Evolutionary conservation across 2,888 invertebrate genomes (phyloP).

Genomic region (Prosopocoilus inquinatus): DNA sequence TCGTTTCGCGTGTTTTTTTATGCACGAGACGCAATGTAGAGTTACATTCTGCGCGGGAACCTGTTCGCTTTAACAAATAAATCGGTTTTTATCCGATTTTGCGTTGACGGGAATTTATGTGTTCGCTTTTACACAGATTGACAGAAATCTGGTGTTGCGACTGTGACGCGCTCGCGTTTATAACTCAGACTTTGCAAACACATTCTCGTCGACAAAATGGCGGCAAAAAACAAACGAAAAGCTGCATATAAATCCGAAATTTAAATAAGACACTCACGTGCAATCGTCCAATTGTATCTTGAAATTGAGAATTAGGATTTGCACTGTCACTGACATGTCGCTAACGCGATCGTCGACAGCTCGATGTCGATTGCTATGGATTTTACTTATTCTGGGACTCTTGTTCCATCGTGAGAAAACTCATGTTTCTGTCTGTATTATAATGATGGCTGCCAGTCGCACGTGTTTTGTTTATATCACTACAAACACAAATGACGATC

Average conservation of each 20-base stretch:
- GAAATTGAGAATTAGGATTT: conserved; percentile 17
- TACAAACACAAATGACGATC: conserved; percentile 3
- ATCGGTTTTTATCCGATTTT: conserved; percentile 49
- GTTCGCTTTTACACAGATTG: conserved; percentile 40
- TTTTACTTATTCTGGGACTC: conserved; percentile 32
- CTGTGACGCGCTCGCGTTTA: conserved; percentile 43
- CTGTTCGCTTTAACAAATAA: conserved; percentile 42
- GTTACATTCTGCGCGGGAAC: conserved; percentile 35
- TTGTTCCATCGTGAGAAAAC: conserved; percentile 43
- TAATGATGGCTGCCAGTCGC: conserved; percentile 39
- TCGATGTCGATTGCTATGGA: conserved; percentile 27
- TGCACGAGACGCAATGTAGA: conserved; percentile 9
- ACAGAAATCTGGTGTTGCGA: conserved; percentile 46
- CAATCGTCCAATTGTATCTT: conserved; percentile 40
- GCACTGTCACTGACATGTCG: conserved; percentile 21
- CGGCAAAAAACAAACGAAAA: conserved; percentile 40
- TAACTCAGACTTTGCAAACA: conserved; percentile 40
- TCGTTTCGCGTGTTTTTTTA: conserved; percentile 9
- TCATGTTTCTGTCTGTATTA: conserved; percentile 41
- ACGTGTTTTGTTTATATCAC: conserved; percentile 32
- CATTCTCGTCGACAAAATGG: conserved; percentile 45
- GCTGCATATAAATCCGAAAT: conserved; percentile 38
- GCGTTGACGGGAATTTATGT: conserved; percentile 47
- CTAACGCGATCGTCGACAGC: conserved; percentile 25
- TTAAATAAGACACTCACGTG: conserved; percentile 43